Evolutionary conservation across 1,140 invertebrate genomes (phyloP).

Genomic region (Melanaphis sacchari): DNA sequence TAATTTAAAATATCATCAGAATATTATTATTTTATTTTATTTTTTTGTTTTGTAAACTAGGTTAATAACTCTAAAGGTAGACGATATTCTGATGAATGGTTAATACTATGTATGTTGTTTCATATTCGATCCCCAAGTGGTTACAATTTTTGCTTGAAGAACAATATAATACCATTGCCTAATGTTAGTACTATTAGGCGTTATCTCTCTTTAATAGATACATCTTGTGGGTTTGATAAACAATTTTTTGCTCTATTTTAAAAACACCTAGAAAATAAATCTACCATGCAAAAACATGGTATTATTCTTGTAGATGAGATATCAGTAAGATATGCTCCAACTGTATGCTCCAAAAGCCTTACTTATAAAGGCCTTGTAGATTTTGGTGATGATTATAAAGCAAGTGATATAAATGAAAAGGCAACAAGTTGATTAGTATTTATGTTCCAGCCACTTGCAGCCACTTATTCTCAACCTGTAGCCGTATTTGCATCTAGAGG

Average conservation of each 20-base stretch:
- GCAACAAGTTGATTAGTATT: too few species aligned
- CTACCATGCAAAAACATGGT: neutral
- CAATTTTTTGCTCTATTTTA: neutral
- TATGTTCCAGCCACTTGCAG: too few species aligned
- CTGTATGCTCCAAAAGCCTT: neutral
- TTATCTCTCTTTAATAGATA: neutral
- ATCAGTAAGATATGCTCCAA: neutral
- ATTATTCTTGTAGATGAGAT: slow-evolving; percentile 4
- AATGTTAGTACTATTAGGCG: too few species aligned
- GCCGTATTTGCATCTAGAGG: too few species aligned
- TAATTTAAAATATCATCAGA: too few species aligned
- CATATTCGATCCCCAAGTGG: neutral
- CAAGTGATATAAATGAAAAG: neutral
- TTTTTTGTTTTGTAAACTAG: neutral
- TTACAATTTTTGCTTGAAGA: neutral
- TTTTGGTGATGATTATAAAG: neutral
- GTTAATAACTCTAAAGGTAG: neutral
- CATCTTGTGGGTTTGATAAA: neutral
- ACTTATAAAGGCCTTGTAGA: slow-evolving; percentile 7
- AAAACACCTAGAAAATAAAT: neutral
- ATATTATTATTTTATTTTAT: too few species aligned
- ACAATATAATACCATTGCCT: neutral
- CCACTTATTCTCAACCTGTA: too few species aligned
- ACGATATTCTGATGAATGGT: neutral
- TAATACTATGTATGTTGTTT: neutral